Base-by-base conservation (phyloP, 2,113 vertebrate species). In the Cebus imitator region DNA sequence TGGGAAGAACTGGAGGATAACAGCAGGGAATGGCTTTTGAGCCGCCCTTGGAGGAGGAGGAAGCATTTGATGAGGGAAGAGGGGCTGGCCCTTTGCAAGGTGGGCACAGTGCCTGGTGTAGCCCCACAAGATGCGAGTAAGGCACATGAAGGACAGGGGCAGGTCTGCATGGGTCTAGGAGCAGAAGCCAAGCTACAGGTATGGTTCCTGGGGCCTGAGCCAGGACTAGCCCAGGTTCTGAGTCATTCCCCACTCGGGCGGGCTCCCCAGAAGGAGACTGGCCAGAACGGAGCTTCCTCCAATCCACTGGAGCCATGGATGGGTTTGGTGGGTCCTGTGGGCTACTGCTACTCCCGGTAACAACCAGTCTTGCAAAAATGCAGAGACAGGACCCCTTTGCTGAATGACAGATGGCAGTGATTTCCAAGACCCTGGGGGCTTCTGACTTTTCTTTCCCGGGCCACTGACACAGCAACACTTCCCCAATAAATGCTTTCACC, bases 391-490 rank as follows among this genome's bases (percentile, higher is more conserved):
- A 73, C 12, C 17, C 16, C 23, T 86, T 79, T 81, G 64, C 64
- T 7, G 23, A 55, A 43, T 11, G n/a, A 86, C 21, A 18, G 75
- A 50, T 20, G 17, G 16, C 73, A 45, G 37, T 35, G 45, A 30
- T n/a, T 73, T 58, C 68, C 13, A 18, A 25, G 35, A n/a, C 16
- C 50, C 57, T 0, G 17, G 57, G 73, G 37, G 13, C 48, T 81
- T 6, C 10, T 68, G 73, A 21, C 52, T 18, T 43, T 48, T 25
- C 82, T 50, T 35, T 20, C 30, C 45, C 12, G 37, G 50, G 48
- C 4, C 4, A 21, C 73, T 80, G 18, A 70, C 37, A 12, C 2
- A 43, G 57, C 8, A 35, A 43, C 8, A 13, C 0, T 1, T 13
- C 20, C 72, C 70, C 52, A 6, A 10, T 43, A n/a, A 1, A 5